Base-by-base conservation (phyloP, 2,888 invertebrate genomes). In the Proisotoma minuta region DNA sequence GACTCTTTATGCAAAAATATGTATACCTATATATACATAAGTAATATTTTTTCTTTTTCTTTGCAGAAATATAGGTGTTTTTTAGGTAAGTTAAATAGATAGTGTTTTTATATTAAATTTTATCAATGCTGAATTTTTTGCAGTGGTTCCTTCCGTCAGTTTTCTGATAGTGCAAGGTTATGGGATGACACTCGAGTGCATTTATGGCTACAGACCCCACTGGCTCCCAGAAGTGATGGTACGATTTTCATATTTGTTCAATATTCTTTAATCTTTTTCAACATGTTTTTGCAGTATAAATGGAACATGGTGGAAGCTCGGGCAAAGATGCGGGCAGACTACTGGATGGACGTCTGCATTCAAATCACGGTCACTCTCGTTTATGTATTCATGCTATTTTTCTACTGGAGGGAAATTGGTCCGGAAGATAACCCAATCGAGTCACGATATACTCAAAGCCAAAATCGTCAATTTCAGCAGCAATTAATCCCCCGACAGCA, bases 371-470 rank as follows among this genome's bases (percentile, higher is more conserved):
- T 48, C 22, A 65, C 67, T 12, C 12, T 60, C 29, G 54, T 60
- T 1, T 68, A 68, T 48, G 27, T 62, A 20, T 62, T 62, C 60
- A 64, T 68, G 64, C 27, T 68, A 51, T 68, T 60, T 58, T 68
- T 68, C 50, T 68, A 68, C 52, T 64, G 62, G 24, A 60, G 67
- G 34, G 67, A 68, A 62, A 68, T 68, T 29, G 64, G 60, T 24
- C 64, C 64, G 20, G 67, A 68, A 26, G 57, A 59, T 2, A 57
- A 56, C 39, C 64, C 67, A 29, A 59, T 65, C 18, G 62, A 59
- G 5, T 68, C 67, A 48, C 64, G 67, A 29, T 68, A 68, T 54
- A 58, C 64, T 62, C 67, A 68, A 49, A 29, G 34, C 10, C 49
- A 57, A 20, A 48, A 26, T 20, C 43, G 23, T 29, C 57, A 57